Evolutionary conservation across 2,888 invertebrate genomes (phyloP).

Genomic region (Meganola albula): DNA sequence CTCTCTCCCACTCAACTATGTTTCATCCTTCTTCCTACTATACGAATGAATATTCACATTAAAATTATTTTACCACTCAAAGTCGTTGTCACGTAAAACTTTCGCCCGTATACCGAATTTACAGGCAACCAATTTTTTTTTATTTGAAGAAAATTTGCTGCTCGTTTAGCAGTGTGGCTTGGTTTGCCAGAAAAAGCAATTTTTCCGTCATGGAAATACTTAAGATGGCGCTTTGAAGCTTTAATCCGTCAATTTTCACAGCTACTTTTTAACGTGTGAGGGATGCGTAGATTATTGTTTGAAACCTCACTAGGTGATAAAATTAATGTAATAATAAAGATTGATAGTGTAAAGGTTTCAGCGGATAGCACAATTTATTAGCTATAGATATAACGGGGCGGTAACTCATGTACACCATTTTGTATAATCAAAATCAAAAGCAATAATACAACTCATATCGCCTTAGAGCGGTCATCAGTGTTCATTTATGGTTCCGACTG

Average conservation of each 20-base stretch:
- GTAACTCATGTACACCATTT: conserved; percentile 33
- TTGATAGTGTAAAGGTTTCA: conserved; percentile 49
- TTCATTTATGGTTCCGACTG: conserved; percentile 24
- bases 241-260: too few species aligned
- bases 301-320: conserved; percentile 75
- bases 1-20: too few species aligned
- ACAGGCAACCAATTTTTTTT: too few species aligned
- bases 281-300: conserved; percentile 62
- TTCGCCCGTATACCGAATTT: too few species aligned
- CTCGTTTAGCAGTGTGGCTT: too few species aligned
- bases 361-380: conserved; percentile 69
- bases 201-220: too few species aligned
- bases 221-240: neutral
- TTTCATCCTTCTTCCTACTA: too few species aligned
- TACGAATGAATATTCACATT: too few species aligned
- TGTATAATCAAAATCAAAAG: conserved; percentile 45
- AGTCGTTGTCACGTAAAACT: too few species aligned
- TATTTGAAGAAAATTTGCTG: too few species aligned
- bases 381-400: conserved; percentile 52
- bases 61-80: too few species aligned
- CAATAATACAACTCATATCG: conserved; percentile 38
- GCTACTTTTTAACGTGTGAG: conserved; percentile 61
- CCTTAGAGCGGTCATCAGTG: conserved; percentile 34
- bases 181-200: too few species aligned
- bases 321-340: conserved; percentile 51